These are phyloP conservation scores for Leucania comma DNA, from an alignment of 2,888 invertebrate genomes.

Conservation along the genomic window DNA sequence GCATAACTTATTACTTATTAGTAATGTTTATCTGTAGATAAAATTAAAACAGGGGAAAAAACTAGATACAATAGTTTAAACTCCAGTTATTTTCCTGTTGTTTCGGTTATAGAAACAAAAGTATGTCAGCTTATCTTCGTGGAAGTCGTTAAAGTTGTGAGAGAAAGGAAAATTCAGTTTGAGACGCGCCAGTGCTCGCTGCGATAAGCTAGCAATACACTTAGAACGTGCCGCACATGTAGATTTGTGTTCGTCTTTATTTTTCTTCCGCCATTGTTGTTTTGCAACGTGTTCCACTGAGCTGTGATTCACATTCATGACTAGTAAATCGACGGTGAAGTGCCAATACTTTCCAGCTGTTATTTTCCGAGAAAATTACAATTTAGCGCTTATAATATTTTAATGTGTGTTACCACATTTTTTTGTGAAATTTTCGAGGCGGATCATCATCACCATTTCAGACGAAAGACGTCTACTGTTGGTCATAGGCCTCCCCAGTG, in stretches of 20 bases:
- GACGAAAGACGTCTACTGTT: no score
- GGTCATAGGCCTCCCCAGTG: no score
- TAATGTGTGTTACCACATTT: no score
- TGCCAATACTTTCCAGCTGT: no score
- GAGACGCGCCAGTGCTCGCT: slow-evolving; percentile 8
- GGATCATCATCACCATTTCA: no score
- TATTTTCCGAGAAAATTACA: no score
- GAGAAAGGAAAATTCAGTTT: slow-evolving; percentile 48
- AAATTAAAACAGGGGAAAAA: background rate
- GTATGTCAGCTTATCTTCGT: slow-evolving; percentile 49
- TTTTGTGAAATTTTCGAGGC: no score
- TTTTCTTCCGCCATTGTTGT: background rate
- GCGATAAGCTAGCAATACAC: slow-evolving; percentile 28
- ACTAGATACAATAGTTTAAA: background rate
- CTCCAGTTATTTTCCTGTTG: slow-evolving; percentile 37
- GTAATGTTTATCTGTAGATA: slow-evolving; percentile 21
- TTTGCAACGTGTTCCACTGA: slow-evolving; percentile 2
- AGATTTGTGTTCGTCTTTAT: background rate
- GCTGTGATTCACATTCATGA: no score
- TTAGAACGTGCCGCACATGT: slow-evolving; percentile 30
- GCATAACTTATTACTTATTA: background rate
- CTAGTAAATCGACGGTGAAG: no score
- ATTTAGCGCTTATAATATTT: no score
- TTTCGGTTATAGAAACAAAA: slow-evolving; percentile 22
- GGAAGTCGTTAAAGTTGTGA: slow-evolving; percentile 50